A percentile compares a stretch with the other conserved stretches of the same genome.
These are phyloP conservation scores for Drosophila paulistorum DNA, from an alignment of 1,140 invertebrate species.

Conservation along the genomic window DNA sequence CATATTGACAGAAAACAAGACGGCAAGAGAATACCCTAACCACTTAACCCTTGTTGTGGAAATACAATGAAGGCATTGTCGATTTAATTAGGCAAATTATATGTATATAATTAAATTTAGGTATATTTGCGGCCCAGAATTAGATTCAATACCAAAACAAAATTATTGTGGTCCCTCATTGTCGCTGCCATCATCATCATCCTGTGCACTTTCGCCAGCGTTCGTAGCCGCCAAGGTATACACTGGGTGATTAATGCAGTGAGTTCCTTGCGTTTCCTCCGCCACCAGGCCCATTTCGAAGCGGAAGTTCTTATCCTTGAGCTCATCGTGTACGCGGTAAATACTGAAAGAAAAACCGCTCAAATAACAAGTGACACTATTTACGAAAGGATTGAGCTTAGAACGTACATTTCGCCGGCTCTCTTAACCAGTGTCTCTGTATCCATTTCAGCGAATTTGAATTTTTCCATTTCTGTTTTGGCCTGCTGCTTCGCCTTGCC, in stretches of 20 bases:
- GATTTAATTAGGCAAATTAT: conserved; percentile 23
- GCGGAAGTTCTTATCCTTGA: conserved; percentile 99
- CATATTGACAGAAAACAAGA: too few species aligned
- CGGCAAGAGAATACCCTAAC: too few species aligned
- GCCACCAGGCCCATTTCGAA: conserved; percentile 99
- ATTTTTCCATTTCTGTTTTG: conserved; percentile 99
- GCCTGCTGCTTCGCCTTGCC: conserved; percentile 99
- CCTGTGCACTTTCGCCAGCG: conserved; percentile 92
- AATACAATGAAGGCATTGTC: too few species aligned
- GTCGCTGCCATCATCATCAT: conserved; percentile 93
- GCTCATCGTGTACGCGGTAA: conserved; percentile 98
- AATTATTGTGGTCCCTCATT: conserved; percentile 85
- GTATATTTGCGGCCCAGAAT: conserved; percentile 57
- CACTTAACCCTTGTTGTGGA: too few species aligned
- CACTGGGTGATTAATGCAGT: conserved; percentile 88
- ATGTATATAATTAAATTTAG: conserved; percentile 36
- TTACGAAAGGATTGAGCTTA: too few species aligned
- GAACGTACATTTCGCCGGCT: conserved; percentile 95
- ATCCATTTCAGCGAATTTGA: conserved; percentile 93
- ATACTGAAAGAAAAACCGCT: conserved; percentile 87
- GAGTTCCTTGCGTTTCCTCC: conserved; percentile 89
- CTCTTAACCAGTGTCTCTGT: conserved; percentile 95
- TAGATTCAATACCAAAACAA: conserved; percentile 47
- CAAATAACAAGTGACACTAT: not conserved
- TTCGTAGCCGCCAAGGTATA: conserved; percentile 89